phyloP scores from a whole-genome alignment of 2,113 vertebrate genomes.

The Motacilla tschutschensis region DNA sequence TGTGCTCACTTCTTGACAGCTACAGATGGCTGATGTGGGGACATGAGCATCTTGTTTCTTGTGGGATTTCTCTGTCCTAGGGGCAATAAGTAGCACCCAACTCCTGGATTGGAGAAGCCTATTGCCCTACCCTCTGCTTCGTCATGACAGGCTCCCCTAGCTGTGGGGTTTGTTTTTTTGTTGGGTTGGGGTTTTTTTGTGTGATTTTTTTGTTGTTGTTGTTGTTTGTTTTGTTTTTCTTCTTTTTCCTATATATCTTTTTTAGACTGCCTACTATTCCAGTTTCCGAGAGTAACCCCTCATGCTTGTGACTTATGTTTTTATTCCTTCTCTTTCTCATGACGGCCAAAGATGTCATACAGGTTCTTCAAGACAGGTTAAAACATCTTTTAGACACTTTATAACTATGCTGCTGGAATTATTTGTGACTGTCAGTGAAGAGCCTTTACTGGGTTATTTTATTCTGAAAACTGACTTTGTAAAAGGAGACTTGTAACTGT shows the following conservation, averaged over 20 bases:
- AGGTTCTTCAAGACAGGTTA: constrained; percentile 23
- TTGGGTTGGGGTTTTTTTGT: too few relatives aligned
- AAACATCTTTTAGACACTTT: constrained; percentile 17
- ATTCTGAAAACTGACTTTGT: constrained; percentile 33
- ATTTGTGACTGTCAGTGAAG: constrained; percentile 33
- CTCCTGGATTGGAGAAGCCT: neutral
- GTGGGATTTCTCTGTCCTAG: neutral
- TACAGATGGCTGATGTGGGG: accelerated
- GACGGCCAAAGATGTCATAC: neutral
- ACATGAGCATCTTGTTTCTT: accelerated
- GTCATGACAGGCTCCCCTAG: neutral
- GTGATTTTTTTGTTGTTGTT: too few relatives aligned
- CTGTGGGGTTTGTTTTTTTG: neutral
- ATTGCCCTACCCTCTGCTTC: neutral
- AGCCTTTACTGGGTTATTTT: constrained; percentile 28
- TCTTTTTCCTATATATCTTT: neutral
- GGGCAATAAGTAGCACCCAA: accelerated
- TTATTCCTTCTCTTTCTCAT: neutral
- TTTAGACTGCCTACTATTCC: neutral
- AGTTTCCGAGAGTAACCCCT: neutral
- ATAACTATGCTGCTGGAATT: constrained; percentile 16
- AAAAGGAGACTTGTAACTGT: constrained; percentile 27
- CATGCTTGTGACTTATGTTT: neutral
- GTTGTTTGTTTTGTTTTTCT: neutral
- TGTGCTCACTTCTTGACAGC: accelerated